Evolutionary conservation across 2,797 vertebrate genomes (phyloP).

Genomic region (Hyperoplus lanceolatus): DNA sequence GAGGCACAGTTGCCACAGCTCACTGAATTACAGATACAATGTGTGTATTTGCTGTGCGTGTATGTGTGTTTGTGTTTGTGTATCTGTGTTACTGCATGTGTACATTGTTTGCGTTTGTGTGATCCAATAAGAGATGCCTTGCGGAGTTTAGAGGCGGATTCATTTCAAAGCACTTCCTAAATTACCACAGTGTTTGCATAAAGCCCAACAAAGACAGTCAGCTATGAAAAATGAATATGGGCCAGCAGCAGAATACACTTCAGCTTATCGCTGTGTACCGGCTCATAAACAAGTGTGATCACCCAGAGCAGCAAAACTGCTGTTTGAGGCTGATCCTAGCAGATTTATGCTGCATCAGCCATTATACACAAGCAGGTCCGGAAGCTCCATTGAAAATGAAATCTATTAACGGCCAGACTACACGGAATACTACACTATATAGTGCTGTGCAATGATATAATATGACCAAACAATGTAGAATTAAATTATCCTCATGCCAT

Average conservation of each 20-base stretch:
- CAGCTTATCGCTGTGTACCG: constrained; percentile 19
- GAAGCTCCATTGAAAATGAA: constrained; percentile 5
- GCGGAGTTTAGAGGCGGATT: constrained; percentile 45
- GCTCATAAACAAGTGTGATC: constrained; percentile 54
- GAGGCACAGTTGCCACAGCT: constrained; percentile 47
- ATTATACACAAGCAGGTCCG: constrained; percentile 2
- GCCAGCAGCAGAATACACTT: constrained; percentile 40
- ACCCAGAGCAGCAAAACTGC: constrained; percentile 28
- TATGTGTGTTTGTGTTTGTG: constrained; percentile 23
- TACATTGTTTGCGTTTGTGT: constrained; percentile 22
- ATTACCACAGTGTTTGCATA: constrained; percentile 39
- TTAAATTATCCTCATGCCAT: constrained; percentile 7
- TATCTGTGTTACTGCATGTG: background rate
- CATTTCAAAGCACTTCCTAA: constrained; percentile 45
- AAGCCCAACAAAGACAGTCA: constrained; percentile 40
- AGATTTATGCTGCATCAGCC: constrained; percentile 29
- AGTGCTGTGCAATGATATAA: background rate
- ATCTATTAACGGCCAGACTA: constrained; percentile 9
- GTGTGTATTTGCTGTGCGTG: constrained; percentile 19
- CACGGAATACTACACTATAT: constrained; percentile 5
- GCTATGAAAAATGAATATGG: constrained; percentile 43
- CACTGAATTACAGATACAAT: constrained; percentile 29
- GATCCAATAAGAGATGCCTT: constrained; percentile 32
- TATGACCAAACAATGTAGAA: constrained; percentile 5
- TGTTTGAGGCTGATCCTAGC: constrained; percentile 44